phyloP scores from a whole-genome alignment of 2,797 vertebrate species.

The Notamacropus eugenii region DNA sequence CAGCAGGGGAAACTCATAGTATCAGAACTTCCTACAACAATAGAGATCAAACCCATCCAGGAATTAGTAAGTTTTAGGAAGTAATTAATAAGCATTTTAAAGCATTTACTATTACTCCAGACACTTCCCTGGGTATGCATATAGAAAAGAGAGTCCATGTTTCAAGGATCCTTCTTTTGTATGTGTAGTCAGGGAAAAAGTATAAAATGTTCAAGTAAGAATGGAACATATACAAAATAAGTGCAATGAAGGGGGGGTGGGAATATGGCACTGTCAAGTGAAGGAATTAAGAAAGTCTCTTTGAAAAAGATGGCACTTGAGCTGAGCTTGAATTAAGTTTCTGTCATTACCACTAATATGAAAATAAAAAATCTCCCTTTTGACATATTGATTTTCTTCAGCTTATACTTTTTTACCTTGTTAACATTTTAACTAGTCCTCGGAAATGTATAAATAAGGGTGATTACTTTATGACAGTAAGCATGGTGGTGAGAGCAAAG shows the following conservation, averaged over 20 bases:
- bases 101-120: neutral
- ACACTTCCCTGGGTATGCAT: neutral
- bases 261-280: neutral
- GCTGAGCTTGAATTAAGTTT: constrained; percentile 12
- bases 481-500: constrained; percentile 26
- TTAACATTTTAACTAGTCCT: constrained; percentile 28
- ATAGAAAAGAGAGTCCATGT: neutral
- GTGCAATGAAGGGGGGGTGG: neutral
- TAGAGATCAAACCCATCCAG: neutral
- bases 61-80: neutral
- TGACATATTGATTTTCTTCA: constrained; percentile 45
- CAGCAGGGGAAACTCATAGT: neutral
- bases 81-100: neutral
- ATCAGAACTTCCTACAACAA: neutral
- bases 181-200: neutral
- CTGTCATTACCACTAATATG: constrained; percentile 20
- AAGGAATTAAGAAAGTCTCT: constrained; percentile 1
- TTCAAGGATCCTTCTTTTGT: neutral
- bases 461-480: constrained; percentile 56
- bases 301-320: constrained; percentile 39
- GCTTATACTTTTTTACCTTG: constrained; percentile 50
- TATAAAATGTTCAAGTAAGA: neutral
- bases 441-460: constrained; percentile 38
- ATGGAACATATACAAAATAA: neutral
- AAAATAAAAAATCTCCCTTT: constrained; percentile 4